Base-by-base conservation (phyloP, 2,797 vertebrate genomes). In the Gymnothorax reevesii region DNA sequence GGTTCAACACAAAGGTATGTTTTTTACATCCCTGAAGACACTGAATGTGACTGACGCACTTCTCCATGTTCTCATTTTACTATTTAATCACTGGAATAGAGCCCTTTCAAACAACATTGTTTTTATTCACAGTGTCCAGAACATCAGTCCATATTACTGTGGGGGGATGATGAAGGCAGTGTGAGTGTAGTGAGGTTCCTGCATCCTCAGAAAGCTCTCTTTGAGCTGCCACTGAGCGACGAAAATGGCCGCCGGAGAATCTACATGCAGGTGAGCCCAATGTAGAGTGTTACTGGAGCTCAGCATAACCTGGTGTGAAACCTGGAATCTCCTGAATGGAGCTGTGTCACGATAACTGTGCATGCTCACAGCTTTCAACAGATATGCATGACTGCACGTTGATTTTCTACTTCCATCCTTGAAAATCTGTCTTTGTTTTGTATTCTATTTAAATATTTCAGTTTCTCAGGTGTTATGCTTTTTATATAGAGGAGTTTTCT, bases 161-260 rank as follows among this genome's bases (percentile, higher is more conserved):
- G 95, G 90, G 93, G 93, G 20, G 93, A 95, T 84, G 93, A 95
- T 83, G 93, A 86, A 49, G 94, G 95, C 88, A 93, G 92, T 9
- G 87, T 95, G 71, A 92, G 92, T 83, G 83, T 95, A 82, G 69
- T 96, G 88, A 89, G 90, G 89, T 93, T 94, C 87, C 90, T 96
- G 66, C 90, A 92, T 17, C 93, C 91, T 22, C 90, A 79, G 2
- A 90, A 90, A 75, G 89, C 90, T 54, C 88, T 96, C 87, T 95
- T 95, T 89, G 94, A 93, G 62, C 94, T 85, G 1, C 87, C 88
- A 2, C 89, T 91, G 60, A 91, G 87, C 71, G 88, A 89, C 64
- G 88, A 91, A 13, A 84, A 57, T 0, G 77, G 84, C 15, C 92
- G 89, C 9, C 91, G 92, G 10, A 91, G 87, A 82, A 91, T 95